These are phyloP conservation scores for Leuciscus idus DNA, from an alignment of 2,113 vertebrate genomes.

Conservation along the genomic window DNA sequence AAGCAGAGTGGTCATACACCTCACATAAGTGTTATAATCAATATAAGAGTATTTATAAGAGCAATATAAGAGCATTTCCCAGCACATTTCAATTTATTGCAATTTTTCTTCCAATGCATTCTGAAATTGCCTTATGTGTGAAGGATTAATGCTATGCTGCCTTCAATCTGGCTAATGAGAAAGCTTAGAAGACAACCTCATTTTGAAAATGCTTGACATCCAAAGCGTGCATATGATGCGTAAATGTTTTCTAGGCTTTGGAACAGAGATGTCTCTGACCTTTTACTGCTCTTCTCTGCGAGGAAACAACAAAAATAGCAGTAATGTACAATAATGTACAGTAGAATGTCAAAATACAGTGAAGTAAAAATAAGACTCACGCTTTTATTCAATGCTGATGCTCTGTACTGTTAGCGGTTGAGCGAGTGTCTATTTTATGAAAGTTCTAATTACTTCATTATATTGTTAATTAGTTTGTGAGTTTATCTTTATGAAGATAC, in stretches of 20 bases:
- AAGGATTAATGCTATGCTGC: neutral
- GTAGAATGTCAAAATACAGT: neutral
- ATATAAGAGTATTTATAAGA: neutral
- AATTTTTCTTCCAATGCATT: neutral
- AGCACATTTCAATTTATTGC: neutral
- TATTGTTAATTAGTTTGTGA: neutral
- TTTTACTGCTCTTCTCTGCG: neutral
- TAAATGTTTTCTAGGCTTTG: neutral
- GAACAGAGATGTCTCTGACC: neutral
- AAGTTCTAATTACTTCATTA: neutral
- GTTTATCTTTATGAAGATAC: neutral
- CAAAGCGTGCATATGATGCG: neutral
- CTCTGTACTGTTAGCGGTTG: neutral
- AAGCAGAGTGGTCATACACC: neutral
- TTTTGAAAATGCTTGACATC: too few species aligned
- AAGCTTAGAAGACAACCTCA: neutral
- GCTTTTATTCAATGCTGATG: neutral
- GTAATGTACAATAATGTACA: neutral
- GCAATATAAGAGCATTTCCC: neutral
- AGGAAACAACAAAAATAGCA: neutral
- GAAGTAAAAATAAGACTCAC: neutral
- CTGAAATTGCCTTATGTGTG: neutral
- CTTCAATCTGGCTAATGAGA: neutral
- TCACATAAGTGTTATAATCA: neutral
- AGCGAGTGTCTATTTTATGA: neutral